phyloP scores from a whole-genome alignment of 2,797 vertebrate species.

The Mionectes olivaceus region DNA sequence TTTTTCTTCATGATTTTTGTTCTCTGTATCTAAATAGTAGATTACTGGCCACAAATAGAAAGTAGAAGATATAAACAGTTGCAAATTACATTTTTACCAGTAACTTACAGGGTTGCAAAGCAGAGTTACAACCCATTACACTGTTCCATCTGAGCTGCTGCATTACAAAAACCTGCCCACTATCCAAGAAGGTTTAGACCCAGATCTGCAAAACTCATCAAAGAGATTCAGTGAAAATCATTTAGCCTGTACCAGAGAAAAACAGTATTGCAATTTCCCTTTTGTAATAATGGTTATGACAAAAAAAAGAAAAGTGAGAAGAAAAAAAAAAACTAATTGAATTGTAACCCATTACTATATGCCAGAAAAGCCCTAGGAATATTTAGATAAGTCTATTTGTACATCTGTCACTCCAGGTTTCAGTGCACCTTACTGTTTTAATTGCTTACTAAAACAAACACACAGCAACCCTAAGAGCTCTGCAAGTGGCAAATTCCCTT shows the following conservation, averaged over 20 bases:
- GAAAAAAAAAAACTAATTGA: not conserved
- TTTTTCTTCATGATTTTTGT: not conserved
- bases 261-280: not conserved
- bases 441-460: not conserved
- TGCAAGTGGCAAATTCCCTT: not conserved
- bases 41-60: not conserved
- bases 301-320: not conserved
- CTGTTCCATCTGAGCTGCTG: not conserved
- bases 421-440: not conserved
- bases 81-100: not conserved
- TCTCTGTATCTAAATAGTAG: not conserved
- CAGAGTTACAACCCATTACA: not conserved
- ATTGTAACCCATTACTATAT: not conserved
- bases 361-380: not conserved
- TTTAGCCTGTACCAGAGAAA: not conserved
- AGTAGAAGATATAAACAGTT: not conserved
- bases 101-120: not conserved
- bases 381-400: not conserved
- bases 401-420: not conserved
- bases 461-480: not conserved
- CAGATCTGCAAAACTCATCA: not conserved
- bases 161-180: not conserved
- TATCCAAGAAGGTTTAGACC: not conserved
- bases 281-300: not conserved
- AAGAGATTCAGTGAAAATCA: not conserved